Conservation (phyloP, 2,797 vertebrate genomes). For the Tarsius wallacei region DNA sequence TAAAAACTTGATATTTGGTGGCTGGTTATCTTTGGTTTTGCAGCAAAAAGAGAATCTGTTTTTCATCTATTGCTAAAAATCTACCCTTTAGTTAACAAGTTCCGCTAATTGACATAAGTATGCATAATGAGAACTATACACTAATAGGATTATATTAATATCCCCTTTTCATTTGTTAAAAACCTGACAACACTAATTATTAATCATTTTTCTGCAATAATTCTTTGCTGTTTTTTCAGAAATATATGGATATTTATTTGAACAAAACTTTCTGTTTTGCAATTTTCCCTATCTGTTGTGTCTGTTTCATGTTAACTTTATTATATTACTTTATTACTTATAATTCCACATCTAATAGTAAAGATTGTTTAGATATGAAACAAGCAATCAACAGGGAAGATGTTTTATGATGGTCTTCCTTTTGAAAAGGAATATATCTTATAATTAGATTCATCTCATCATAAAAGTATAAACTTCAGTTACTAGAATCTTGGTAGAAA, state of each 20-base stretch:
- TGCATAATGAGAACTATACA: constrained; percentile 87
- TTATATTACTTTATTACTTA: not conserved
- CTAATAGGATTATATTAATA: constrained; percentile 89
- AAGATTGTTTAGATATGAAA: constrained; percentile 67
- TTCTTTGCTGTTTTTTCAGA: constrained; percentile 75
- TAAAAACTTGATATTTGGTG: constrained; percentile 86
- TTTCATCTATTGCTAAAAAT: constrained; percentile 84
- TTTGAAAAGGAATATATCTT: not conserved
- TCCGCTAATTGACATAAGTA: constrained; percentile 90
- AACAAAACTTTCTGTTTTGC: constrained; percentile 76
- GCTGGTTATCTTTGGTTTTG: constrained; percentile 86
- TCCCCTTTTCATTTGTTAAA: constrained; percentile 85
- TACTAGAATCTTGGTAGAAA: constrained; percentile 23
- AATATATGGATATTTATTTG: constrained; percentile 76
- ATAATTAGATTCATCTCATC: constrained; percentile 19
- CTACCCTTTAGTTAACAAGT: constrained; percentile 88
- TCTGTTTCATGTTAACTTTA: constrained; percentile 25
- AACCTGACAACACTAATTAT: constrained; percentile 84
- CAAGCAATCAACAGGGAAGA: not conserved
- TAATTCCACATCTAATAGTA: constrained; percentile 57
- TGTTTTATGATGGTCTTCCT: not conserved
- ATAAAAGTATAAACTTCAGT: constrained; percentile 25
- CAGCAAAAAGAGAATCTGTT: constrained; percentile 80
- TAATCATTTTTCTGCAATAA: constrained; percentile 87
- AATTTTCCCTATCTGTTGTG: constrained; percentile 76